Percentiles rank a stretch among this genome's conserved stretches.
These are phyloP conservation scores for Apostichopus californicus DNA, from an alignment of 35 echinoderm and acorn worm species.

Conservation along the genomic window DNA sequence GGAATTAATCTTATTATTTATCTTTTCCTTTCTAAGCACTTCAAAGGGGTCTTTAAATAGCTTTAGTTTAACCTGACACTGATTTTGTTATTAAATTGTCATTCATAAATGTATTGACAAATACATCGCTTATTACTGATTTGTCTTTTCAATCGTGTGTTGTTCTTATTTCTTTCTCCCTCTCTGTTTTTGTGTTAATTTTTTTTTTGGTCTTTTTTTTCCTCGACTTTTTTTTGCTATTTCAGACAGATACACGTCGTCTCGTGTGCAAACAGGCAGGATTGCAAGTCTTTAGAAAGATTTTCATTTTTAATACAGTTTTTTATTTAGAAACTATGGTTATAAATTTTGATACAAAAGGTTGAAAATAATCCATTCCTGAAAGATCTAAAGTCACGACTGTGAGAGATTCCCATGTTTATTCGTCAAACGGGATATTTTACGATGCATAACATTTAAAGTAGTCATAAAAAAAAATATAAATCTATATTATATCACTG, in stretches of 20 bases:
- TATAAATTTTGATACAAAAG: conserved; percentile 23
- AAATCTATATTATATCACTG: too few relatives aligned
- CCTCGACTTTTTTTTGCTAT: background rate
- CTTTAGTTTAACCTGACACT: too few relatives aligned
- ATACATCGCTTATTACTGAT: background rate
- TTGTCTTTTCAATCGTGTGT: background rate
- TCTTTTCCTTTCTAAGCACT: too few relatives aligned
- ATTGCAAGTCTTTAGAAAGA: conserved; percentile 13
- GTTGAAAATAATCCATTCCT: conserved; percentile 18
- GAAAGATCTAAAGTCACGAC: conserved; percentile 14
- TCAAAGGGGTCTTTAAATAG: too few relatives aligned
- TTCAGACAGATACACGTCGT: conserved; percentile 8
- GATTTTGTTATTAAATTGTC: too few relatives aligned
- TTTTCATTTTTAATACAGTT: background rate
- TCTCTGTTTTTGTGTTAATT: background rate
- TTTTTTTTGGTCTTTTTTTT: background rate
- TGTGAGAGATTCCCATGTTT: background rate
- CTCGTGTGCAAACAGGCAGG: background rate
- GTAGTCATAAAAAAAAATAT: too few relatives aligned
- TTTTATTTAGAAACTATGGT: conserved; percentile 20
- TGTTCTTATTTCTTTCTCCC: too few relatives aligned
- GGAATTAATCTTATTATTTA: too few relatives aligned
- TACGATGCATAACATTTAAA: background rate
- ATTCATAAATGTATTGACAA: too few relatives aligned
- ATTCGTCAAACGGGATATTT: background rate